These are phyloP conservation scores for Holocentrus rufus DNA, from an alignment of 2,797 vertebrate genomes.

Conservation along the genomic window DNA sequence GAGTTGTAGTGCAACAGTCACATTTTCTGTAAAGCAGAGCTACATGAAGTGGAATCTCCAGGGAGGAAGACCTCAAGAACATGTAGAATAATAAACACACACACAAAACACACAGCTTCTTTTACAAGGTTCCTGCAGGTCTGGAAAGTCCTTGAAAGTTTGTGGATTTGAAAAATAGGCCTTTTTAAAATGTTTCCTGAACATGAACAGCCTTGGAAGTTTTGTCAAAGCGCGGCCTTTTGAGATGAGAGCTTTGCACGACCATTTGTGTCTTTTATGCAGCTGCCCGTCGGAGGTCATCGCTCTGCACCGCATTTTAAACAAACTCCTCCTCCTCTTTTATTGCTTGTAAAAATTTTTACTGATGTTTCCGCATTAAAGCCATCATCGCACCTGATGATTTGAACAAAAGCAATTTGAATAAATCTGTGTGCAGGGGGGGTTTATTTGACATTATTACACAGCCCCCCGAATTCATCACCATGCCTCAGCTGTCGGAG, in stretches of 20 bases:
- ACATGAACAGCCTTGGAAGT: background rate
- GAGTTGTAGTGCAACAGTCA: slow-evolving; percentile 36
- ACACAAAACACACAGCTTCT: slow-evolving; percentile 18
- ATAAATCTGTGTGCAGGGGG: no score
- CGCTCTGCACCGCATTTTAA: background rate
- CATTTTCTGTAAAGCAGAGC: slow-evolving; percentile 46
- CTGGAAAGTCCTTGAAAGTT: slow-evolving; percentile 20
- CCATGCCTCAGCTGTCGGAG: no score
- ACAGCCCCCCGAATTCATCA: slow-evolving; percentile 1
- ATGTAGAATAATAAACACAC: slow-evolving; percentile 3
- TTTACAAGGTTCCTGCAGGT: slow-evolving; percentile 2
- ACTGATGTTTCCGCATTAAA: no score
- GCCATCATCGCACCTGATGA: no score
- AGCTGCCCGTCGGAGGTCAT: background rate
- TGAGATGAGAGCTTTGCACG: background rate
- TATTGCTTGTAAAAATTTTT: no score
- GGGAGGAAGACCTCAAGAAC: slow-evolving; percentile 1
- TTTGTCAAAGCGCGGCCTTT: background rate
- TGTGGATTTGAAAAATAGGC: background rate
- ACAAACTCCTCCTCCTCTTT: background rate
- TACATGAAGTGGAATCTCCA: slow-evolving; percentile 35
- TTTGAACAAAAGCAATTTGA: no score
- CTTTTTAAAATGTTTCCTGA: background rate
- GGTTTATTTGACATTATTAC: no score
- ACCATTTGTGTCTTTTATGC: background rate